Base-by-base conservation (phyloP, 2,888 invertebrate species). In the Apotomis capreana region DNA sequence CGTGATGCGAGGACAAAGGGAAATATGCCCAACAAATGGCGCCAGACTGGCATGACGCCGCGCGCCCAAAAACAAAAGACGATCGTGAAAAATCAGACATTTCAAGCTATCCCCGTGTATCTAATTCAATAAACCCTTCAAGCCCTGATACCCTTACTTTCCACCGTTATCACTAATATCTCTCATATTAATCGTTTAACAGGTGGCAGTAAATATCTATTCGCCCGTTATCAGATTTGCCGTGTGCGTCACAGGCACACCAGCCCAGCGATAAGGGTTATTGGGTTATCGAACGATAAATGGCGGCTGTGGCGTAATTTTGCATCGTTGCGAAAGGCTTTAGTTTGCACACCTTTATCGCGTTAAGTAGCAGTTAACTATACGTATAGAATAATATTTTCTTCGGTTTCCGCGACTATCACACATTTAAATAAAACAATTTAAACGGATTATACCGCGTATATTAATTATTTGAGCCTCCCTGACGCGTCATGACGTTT, bases 221-320 rank as follows among this genome's bases (percentile, higher is more conserved):
- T 79, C 76, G 75, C 71, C 58, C 74, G 74, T 81, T 84, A 87
- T 87, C 86, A 75, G 82, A 81, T 84, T 84, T 80, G 71, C 76
- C 74, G 37, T 77, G 81, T 86, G 85, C 87, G 86, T 86, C 86
- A 80, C 71, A 58, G 57, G 55, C 70, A 74, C 10, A 49, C 49
- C 60, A 62, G 73, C 69, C 70, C 57, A 55, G 68, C 74, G 84
- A 85, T 86, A 83, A 80, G 54, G 70, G 76, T 80, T 85, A 85
- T 83, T 85, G 80, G 83, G 86, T 86, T 88, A 87, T 85, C 85
- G 75, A 67, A 70, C 74, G 74, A 74, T 74, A 74, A 58, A 36
- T 10, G 10, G 44, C 12, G 12, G 0, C 40, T 54, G 44, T 65
- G 65, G 65, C 52, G 62, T 63, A 65, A 65, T 57, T 57, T 57